Conservation (phyloP, 2,113 vertebrate species). For the Arizona elegans region DNA sequence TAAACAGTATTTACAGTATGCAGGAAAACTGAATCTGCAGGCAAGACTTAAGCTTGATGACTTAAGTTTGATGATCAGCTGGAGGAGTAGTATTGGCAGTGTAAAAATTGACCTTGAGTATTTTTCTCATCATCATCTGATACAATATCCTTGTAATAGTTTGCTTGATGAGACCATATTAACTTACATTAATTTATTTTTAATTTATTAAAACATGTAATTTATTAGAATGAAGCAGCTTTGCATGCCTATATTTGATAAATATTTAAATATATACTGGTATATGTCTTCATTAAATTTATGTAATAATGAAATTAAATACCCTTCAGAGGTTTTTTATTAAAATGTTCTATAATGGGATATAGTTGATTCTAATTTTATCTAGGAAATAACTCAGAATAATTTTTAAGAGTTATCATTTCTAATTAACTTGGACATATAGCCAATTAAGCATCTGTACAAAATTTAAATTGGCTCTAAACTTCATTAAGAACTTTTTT, state of each 20-base stretch:
- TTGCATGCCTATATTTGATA: neutral
- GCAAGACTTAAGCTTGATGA: neutral
- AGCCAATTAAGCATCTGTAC: neutral
- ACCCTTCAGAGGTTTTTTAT: neutral
- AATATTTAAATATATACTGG: neutral
- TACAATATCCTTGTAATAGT: neutral
- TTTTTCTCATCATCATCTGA: neutral
- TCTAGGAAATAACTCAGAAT: neutral
- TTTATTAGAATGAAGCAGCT: neutral
- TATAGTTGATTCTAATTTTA: slow-evolving; percentile 10
- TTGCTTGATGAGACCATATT: neutral
- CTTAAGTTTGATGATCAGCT: neutral
- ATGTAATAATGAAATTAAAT: neutral
- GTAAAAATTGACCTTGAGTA: neutral
- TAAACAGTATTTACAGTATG: neutral
- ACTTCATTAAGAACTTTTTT: neutral
- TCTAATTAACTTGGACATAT: neutral
- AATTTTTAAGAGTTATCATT: neutral
- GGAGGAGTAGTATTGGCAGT: neutral
- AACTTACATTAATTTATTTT: neutral
- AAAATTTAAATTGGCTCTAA: neutral
- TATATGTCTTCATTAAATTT: neutral
- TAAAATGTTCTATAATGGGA: neutral
- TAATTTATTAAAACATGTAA: neutral
- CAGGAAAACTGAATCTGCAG: neutral